Percentiles rank a stretch among this genome's conserved stretches.
These are phyloP conservation scores for Amitus sp. DNA, from an alignment of 2,888 invertebrate genomes.

Conservation along the genomic window DNA sequence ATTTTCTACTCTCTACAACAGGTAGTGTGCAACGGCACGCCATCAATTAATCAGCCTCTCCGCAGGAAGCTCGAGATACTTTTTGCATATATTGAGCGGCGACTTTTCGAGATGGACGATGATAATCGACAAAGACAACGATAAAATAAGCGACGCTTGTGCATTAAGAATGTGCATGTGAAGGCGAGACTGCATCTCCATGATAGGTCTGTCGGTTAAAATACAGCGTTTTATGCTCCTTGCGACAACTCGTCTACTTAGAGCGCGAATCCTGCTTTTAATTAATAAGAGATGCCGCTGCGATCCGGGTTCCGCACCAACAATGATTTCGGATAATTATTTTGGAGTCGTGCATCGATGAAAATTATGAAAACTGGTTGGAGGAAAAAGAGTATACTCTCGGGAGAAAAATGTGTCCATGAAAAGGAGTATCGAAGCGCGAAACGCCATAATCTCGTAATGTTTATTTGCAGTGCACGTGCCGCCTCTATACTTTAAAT, in stretches of 20 bases:
- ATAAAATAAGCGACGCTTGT: constrained; percentile 45
- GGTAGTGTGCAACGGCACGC: neutral
- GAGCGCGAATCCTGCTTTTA: constrained; percentile 8
- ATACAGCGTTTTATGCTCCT: constrained; percentile 40
- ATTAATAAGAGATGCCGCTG: neutral
- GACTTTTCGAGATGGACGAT: constrained; percentile 5
- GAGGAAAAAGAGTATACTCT: neutral
- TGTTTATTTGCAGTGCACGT: neutral
- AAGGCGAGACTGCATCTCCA: constrained; percentile 50
- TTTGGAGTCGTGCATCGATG: constrained; percentile 20
- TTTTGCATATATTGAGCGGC: neutral
- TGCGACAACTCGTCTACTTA: constrained; percentile 36
- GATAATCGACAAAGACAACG: constrained; percentile 10
- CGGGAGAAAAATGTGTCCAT: neutral
- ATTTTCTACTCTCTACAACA: constrained; percentile 7
- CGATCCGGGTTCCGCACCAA: constrained; percentile 4
- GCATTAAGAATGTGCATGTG: constrained; percentile 50
- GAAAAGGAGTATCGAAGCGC: neutral
- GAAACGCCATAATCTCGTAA: neutral
- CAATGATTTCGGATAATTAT: constrained; percentile 27
- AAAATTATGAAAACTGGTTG: constrained; percentile 20
- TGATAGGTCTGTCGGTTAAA: constrained; percentile 37
- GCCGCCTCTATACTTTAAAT: neutral
- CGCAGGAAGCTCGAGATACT: neutral
- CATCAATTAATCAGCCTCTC: constrained; percentile 5